Conservation (phyloP, 1,140 invertebrate species). For the Leptinotarsa texana region DNA sequence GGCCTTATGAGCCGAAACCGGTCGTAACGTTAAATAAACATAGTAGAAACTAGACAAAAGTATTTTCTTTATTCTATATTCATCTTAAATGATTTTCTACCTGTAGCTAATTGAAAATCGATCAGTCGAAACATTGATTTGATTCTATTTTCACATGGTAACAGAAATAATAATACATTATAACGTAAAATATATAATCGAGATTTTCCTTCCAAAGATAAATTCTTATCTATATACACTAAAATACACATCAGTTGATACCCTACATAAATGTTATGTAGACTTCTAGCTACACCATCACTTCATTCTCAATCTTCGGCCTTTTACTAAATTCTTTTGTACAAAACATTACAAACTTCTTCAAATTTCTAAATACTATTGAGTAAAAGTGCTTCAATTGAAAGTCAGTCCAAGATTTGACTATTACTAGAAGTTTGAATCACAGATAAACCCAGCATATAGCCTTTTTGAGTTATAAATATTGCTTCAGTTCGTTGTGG, state of each 20-base stretch:
- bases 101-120: too few relatives aligned
- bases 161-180: neutral
- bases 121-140: too few relatives aligned
- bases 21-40: too few relatives aligned
- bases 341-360: neutral
- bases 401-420: neutral
- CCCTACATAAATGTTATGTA: neutral
- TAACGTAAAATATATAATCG: neutral
- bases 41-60: too few relatives aligned
- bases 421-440: neutral
- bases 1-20: too few relatives aligned
- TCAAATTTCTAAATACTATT: neutral
- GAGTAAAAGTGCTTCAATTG: neutral
- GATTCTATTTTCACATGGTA: too few relatives aligned
- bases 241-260: neutral
- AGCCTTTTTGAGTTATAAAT: neutral
- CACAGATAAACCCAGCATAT: neutral
- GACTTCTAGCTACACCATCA: neutral
- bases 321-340: neutral
- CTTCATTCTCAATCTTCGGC: neutral
- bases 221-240: neutral
- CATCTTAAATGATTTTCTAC: too few relatives aligned
- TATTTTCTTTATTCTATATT: too few relatives aligned
- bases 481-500: neutral
- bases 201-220: neutral